phyloP scores from a whole-genome alignment of 2,888 invertebrate genomes.

The Parapristionchus giblindavisi region DNA sequence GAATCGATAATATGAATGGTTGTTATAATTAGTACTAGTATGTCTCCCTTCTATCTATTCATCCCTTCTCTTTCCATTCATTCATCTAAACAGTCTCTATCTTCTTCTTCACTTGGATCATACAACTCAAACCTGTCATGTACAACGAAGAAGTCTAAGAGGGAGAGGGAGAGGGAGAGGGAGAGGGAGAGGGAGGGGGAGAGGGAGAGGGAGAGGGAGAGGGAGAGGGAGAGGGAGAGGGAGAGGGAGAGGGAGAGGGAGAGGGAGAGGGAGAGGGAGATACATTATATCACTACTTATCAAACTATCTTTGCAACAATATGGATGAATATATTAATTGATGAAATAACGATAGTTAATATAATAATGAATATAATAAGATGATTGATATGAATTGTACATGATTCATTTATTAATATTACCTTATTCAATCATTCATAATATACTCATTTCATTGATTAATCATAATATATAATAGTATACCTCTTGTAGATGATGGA shows the following conservation, averaged over 20 bases:
- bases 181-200: neutral
- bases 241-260: constrained; percentile 6
- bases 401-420: too few relatives aligned
- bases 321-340: too few relatives aligned
- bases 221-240: neutral
- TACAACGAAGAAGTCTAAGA: constrained; percentile 1
- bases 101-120: constrained; percentile 2
- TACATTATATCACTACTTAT: constrained; percentile 4
- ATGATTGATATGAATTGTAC: too few relatives aligned
- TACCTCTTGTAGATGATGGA: too few relatives aligned
- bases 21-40: neutral
- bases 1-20: neutral
- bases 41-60: neutral
- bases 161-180: neutral
- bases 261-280: neutral
- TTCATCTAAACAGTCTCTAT: constrained; percentile 23
- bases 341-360: neutral
- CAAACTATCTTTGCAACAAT: neutral
- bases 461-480: too few relatives aligned
- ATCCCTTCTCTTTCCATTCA: neutral
- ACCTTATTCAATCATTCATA: too few relatives aligned
- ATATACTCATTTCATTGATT: too few relatives aligned
- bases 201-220: neutral
- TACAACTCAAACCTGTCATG: neutral
- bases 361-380: too few relatives aligned